Evolutionary conservation across 2,888 invertebrate genomes (phyloP), one percentile per base, ranked within the genome.

Genomic region (Drosophila rubida): DNA sequence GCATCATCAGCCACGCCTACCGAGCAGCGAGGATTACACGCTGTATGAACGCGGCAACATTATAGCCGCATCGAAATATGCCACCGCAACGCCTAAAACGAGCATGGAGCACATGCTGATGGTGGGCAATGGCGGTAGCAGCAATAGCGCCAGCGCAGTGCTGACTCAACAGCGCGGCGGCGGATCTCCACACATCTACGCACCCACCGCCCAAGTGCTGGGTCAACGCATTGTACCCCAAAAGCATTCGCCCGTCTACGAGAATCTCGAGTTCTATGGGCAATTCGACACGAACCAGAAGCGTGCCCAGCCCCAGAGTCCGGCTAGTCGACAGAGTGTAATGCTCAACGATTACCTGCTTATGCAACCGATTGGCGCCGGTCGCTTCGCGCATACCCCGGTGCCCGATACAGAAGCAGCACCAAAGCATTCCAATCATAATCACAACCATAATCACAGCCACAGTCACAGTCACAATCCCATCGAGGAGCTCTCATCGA

Each of bases 231-330:
- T 76, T 92, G 93, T 78, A 90, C 82, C 87, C 2, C 83, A 87
- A 22, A 90, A 90, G 55, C 88, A 88, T 27, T 91, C 91, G 6
- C 95, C 95, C 0, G 95, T 97, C 23, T 97, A 97, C 90, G 97
- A 97, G 91, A 97, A 97, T 91, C 93, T 97, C 55, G 96, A 96
- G 77, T 96, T 96, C 90, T 96, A 96, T 92, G 94, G 94, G 58
- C 88, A 90, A 32, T 92, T 91, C 53, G 91, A 62, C 44, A 92
- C 72, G 70, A 92, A 70, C 16, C 89, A 90, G 58, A 94, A 95
- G 71, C 95, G 96, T 90, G 96, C 96, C 7, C 96, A 96, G 89
- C 96, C 97, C 0, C 96, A 97, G 92, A 88, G 89, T 68, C 85
- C 89, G n/a, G 89, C 79, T 14, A 88, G 80, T 49, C 44, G 84